Conservation (phyloP, 2,113 vertebrate species). For the Vimba vimba region DNA sequence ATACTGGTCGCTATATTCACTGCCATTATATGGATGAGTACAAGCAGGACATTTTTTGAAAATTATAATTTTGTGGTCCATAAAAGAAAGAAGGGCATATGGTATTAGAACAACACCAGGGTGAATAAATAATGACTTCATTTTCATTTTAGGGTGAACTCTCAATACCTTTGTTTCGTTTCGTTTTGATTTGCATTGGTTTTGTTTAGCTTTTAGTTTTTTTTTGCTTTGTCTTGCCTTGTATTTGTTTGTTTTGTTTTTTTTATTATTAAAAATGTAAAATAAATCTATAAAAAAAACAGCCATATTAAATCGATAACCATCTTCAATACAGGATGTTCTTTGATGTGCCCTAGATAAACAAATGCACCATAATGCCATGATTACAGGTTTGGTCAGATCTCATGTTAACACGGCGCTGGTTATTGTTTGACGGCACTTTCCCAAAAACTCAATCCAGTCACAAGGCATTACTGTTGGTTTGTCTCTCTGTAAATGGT, state of each 20-base stretch:
- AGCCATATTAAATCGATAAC: neutral
- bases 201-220: too few relatives aligned
- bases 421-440: constrained; percentile 3
- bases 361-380: neutral
- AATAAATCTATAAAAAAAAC: neutral
- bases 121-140: too few relatives aligned
- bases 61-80: too few relatives aligned
- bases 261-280: neutral
- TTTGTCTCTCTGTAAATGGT: constrained; percentile 19
- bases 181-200: too few relatives aligned
- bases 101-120: too few relatives aligned
- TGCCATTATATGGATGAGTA: too few relatives aligned
- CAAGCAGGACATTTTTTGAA: too few relatives aligned
- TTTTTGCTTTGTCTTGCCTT: neutral
- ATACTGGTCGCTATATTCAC: too few relatives aligned
- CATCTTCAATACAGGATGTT: neutral
- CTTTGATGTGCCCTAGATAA: neutral
- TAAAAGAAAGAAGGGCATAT: too few relatives aligned
- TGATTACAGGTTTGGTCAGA: neutral
- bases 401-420: neutral
- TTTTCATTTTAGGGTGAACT: too few relatives aligned
- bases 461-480: constrained; percentile 60
- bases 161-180: too few relatives aligned
- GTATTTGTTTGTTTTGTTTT: neutral
- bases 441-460: constrained; percentile 15